phyloP scores from a whole-genome alignment of 2,113 vertebrate species.

The Crocuta crocuta region DNA sequence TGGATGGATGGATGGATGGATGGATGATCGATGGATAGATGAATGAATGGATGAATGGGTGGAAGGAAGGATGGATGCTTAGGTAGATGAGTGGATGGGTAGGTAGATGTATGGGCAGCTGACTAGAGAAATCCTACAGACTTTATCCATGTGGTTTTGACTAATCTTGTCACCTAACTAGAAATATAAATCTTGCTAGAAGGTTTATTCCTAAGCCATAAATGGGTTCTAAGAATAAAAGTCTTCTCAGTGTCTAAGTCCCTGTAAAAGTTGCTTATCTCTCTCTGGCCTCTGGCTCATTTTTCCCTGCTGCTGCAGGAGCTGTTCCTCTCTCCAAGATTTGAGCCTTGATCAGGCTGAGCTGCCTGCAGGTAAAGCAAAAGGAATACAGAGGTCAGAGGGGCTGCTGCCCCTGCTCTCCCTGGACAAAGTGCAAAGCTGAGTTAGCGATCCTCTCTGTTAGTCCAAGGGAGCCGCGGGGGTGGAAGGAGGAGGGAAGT shows the following conservation, averaged over 20 bases:
- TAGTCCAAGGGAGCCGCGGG: neutral
- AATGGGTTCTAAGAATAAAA: slow-evolving; percentile 65
- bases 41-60: neutral
- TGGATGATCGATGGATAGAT: neutral
- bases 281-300: slow-evolving; percentile 52
- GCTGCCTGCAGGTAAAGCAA: neutral
- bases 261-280: slow-evolving; percentile 14
- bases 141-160: slow-evolving; percentile 37
- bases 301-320: neutral
- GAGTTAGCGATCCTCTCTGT: neutral
- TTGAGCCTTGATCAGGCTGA: neutral
- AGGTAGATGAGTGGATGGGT: neutral
- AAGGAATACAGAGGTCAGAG: slow-evolving; percentile 14
- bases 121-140: neutral
- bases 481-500: slow-evolving; percentile 28
- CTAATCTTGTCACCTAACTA: slow-evolving; percentile 39
- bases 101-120: neutral
- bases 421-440: neutral
- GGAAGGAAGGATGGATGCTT: neutral
- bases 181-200: slow-evolving; percentile 29
- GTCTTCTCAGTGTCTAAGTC: slow-evolving; percentile 23
- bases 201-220: slow-evolving; percentile 62
- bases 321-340: neutral
- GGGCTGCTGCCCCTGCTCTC: neutral
- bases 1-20: too few species aligned